These are phyloP conservation scores for Saccopteryx bilineata DNA, from an alignment of 2,113 vertebrate genomes.

Conservation along the genomic window DNA sequence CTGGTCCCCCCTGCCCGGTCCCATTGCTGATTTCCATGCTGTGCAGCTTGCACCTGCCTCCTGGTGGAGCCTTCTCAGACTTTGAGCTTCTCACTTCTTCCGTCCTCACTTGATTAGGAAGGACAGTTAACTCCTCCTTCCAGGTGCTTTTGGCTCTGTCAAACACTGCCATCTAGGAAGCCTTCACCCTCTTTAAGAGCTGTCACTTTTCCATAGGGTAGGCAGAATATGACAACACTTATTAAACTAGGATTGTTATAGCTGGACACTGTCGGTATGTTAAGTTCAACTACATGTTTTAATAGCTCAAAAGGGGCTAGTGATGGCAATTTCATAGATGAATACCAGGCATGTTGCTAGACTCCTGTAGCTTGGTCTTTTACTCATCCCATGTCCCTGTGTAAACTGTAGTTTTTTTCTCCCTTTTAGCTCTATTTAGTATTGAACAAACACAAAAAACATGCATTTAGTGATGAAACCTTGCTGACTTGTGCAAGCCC, in stretches of 20 bases:
- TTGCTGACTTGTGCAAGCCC: not conserved
- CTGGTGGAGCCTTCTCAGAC: not conserved
- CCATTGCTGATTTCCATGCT: not conserved
- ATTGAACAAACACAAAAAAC: conserved; percentile 11
- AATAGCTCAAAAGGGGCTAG: not conserved
- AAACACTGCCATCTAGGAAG: not conserved
- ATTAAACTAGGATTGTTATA: not conserved
- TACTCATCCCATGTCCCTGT: not conserved
- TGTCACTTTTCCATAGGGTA: not conserved
- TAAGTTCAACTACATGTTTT: not conserved
- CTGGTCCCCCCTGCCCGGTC: not conserved
- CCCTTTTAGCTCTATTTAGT: not conserved
- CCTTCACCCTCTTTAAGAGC: not conserved
- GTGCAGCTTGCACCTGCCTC: not conserved
- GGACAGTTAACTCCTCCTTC: too few species aligned
- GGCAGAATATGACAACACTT: not conserved
- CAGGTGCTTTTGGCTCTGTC: not conserved
- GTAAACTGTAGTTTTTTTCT: not conserved
- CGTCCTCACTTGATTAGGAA: not conserved
- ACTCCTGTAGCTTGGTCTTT: not conserved
- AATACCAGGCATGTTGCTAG: not conserved
- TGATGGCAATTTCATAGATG: not conserved
- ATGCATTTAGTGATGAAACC: not conserved
- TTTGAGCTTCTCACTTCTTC: not conserved
- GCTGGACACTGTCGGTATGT: not conserved